phyloP scores from a whole-genome alignment of 2,113 vertebrate genomes.

The Chamaea fasciata region DNA sequence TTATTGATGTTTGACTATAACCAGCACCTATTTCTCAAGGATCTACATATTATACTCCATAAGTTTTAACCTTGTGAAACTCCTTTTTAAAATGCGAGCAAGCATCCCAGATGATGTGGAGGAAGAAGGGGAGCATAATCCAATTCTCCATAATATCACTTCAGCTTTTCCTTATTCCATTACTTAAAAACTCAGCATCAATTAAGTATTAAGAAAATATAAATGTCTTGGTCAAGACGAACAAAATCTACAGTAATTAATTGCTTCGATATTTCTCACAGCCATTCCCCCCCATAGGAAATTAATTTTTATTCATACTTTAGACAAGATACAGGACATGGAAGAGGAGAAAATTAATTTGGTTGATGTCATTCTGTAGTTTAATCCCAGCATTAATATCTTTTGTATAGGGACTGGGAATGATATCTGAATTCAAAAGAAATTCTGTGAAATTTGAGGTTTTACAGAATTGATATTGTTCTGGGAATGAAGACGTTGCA shows the following conservation, averaged over 20 bases:
- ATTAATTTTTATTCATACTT: slow-evolving; percentile 49
- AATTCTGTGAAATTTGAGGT: background rate
- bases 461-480: background rate
- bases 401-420: background rate
- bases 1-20: background rate
- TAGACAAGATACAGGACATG: background rate
- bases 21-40: background rate
- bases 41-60: background rate
- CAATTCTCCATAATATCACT: background rate
- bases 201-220: slow-evolving; percentile 22
- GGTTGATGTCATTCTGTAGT: slow-evolving; percentile 6
- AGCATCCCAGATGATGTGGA: background rate
- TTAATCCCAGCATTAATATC: slow-evolving; percentile 34
- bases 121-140: background rate
- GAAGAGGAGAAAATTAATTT: slow-evolving; percentile 53
- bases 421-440: slow-evolving; percentile 14
- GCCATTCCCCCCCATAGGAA: slow-evolving; percentile 8
- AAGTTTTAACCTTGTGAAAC: background rate
- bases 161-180: background rate
- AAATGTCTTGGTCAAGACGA: slow-evolving; percentile 2
- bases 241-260: slow-evolving; percentile 45
- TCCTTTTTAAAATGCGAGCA: background rate
- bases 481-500: background rate
- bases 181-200: background rate
- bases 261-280: slow-evolving; percentile 3